phyloP scores from a whole-genome alignment of 2,888 invertebrate genomes.

The Hymenopus coronatus region DNA sequence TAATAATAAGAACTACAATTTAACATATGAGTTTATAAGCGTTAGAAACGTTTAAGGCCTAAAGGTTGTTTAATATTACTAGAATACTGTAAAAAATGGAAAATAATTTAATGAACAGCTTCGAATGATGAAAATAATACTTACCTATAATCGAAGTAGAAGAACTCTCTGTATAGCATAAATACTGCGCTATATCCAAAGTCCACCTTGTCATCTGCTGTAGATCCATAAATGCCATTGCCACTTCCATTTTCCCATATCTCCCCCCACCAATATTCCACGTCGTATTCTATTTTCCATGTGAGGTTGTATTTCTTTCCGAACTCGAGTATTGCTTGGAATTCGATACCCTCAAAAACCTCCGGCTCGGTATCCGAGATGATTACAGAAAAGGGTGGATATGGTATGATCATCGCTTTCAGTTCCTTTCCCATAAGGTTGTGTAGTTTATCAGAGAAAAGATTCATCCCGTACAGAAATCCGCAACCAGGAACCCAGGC shows the following conservation, averaged over 20 bases:
- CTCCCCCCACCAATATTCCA: conserved; percentile 63
- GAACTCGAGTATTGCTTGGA: conserved; percentile 50
- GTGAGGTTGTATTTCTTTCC: conserved; percentile 37
- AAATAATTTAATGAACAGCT: too few species aligned
- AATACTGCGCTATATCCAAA: conserved; percentile 58
- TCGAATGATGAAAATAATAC: too few species aligned
- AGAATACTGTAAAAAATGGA: too few species aligned
- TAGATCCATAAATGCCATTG: conserved; percentile 39
- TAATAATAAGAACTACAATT: too few species aligned
- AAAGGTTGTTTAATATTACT: too few species aligned
- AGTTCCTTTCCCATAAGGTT: conserved; percentile 51
- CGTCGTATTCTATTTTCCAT: conserved; percentile 46
- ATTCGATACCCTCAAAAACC: conserved; percentile 44
- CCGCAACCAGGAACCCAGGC: not conserved
- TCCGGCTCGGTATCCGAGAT: conserved; percentile 31
- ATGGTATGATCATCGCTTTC: conserved; percentile 56
- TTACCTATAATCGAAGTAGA: conserved; percentile 51
- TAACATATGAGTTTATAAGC: too few species aligned
- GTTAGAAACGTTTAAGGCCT: too few species aligned
- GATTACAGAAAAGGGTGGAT: conserved; percentile 57
- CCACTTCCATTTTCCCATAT: conserved; percentile 58
- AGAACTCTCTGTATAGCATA: conserved; percentile 61
- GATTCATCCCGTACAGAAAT: conserved; percentile 44
- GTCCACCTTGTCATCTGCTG: conserved; percentile 61
- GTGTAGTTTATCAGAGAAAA: conserved; percentile 52